Evolutionary conservation across 2,797 vertebrate species (phyloP), one percentile per base, ranked within the genome.

Genomic region (Sebastes dallii): DNA sequence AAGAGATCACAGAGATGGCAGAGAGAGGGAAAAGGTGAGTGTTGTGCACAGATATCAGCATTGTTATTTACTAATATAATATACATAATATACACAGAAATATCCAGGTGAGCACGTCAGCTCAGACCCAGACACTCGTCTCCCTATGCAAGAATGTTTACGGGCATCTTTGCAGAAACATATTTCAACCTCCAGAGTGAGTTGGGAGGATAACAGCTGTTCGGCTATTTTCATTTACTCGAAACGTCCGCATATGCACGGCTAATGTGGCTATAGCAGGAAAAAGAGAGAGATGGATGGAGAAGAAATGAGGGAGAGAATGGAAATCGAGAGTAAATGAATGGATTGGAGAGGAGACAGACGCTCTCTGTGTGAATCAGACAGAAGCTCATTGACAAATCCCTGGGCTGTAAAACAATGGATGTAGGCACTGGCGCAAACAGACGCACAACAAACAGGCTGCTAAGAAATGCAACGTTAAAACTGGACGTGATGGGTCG

Each of bases 371-470:
- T 94, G 90, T 94, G 91, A 95, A 88, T 88, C 81, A 91, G 83
- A 95, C 93, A 95, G 92, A 94, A 89, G 89, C 88, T 95, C 93
- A 93, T 93, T 94, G 93, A 95, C 81, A 88, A 93, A 91, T 92
- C 87, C 80, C 85, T 80, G 79, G 78, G 67, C 88, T 90, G 66
- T 74, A 82, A 87, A 89, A 94, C 92, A 94, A 92, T 93, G 85
- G 85, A 90, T 82, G 88, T 92, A 91, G 87, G 88, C 90, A 87
- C 67, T 58, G 80, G 76, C 85, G 85, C 81, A 86, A 85, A 84
- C 69, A 83, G 55, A 80, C 34, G 5, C 75, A 83, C 83, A 89
- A 80, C 77, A 86, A 89, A 82, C 73, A 87, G 66, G 77, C 80
- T 84, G 79, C 83, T 59, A 77, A 86, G 82, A 90, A 92, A 90